phyloP scores from a whole-genome alignment of 2,888 invertebrate species.

The Rhaphigaster nebulosa region DNA sequence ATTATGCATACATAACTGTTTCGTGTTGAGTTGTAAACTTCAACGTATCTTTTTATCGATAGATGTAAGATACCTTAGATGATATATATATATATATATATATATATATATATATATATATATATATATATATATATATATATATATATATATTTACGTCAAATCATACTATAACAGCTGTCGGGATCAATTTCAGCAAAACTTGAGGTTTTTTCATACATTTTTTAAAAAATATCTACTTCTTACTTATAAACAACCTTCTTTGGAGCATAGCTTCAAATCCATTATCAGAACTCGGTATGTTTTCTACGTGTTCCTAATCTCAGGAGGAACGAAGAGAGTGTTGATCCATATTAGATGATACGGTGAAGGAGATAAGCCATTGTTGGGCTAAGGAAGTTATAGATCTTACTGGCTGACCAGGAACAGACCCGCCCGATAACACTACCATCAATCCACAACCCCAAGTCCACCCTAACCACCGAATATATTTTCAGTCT shows the following conservation, averaged over 20 bases:
- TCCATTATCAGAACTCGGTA: neutral
- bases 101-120: too few species aligned
- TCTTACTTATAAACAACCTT: neutral
- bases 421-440: neutral
- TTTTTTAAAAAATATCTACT: neutral
- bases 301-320: neutral
- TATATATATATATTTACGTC: too few species aligned
- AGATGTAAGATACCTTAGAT: too few species aligned
- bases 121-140: too few species aligned
- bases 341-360: conserved; percentile 6
- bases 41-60: too few species aligned
- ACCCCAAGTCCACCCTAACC: neutral
- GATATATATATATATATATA: too few species aligned
- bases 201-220: too few species aligned
- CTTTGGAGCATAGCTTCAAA: neutral
- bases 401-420: neutral
- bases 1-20: too few species aligned
- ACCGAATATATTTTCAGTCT: neutral
- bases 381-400: conserved; percentile 12
- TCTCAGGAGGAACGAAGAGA: neutral
- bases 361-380: neutral
- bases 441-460: neutral
- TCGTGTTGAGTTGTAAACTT: too few species aligned
- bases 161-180: too few species aligned
- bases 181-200: too few species aligned